Evolutionary conservation across 2,113 vertebrate species (phyloP), one percentile per base, ranked within the genome.

Genomic region (Brachyistius frenatus): DNA sequence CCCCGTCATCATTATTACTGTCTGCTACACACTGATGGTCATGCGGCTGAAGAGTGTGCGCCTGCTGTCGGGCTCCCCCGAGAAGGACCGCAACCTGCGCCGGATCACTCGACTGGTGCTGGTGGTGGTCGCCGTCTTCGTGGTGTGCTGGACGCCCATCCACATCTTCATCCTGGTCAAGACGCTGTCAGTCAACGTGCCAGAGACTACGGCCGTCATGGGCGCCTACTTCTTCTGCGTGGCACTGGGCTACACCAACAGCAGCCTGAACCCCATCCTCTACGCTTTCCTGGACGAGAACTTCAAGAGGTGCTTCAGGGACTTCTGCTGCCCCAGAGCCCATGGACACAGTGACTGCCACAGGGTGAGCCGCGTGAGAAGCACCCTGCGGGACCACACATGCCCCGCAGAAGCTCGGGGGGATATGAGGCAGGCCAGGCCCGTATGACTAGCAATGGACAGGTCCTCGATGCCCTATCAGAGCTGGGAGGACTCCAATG

Each of bases 381-480:
- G 95, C 88, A 96, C 95, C 0, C 82, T 97, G 16, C 93, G 97
- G 23, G 95, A 97, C 63, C 94, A 96, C 0, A 77, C 96, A 0
- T 97, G 95, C 66, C 95, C 95, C 0, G 89, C 94, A 0, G 96
- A 95, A 4, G 14, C 69, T 86, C 74, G 90, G 89, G 79, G 88
- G 41, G 79, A 94, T 35, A 8, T 88, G 87, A 89, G 89, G 87
- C 82, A 82, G 47, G 96, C 96, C 73, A 96, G 96, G 73, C 95
- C 96, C 0, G 97, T 97, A 98, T 99, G 98, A 99, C 98, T 99
- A 99, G 97, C 95, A 87, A 93, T 98, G 96, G 96, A 97, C 88
- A 93, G 94, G 96, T 95, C 95, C 0, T 96, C 96, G 15, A 93
- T 87, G 30, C 90, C 90, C 78, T 93, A 91, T 78, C 94, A 94